A percentile compares a stretch with the other conserved stretches of the same genome.
Conservation (phyloP, 2,797 vertebrate species). For the Enteromius afrohamiltoni region DNA sequence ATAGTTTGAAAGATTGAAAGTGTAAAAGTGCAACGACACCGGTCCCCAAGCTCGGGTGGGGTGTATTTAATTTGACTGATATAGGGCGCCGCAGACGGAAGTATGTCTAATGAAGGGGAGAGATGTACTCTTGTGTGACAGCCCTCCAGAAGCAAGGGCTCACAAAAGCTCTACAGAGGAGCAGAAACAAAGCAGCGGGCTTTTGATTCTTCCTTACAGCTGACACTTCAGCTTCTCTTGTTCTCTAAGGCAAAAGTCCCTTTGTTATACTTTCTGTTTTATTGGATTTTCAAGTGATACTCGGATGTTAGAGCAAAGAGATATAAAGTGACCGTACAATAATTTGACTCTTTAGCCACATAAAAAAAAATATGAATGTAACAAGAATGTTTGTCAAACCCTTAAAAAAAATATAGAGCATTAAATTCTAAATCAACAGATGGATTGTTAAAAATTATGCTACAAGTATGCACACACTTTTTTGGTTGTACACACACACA, state of each 20-base stretch:
- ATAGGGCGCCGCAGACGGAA: constrained; percentile 52
- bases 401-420: not conserved
- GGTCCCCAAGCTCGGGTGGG: constrained; percentile 40
- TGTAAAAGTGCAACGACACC: constrained; percentile 37
- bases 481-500: not conserved
- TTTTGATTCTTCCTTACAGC: constrained; percentile 56
- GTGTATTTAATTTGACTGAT: constrained; percentile 62
- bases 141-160: constrained; percentile 57
- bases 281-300: constrained; percentile 35
- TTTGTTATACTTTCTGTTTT: constrained; percentile 57
- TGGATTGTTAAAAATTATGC: not conserved
- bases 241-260: constrained; percentile 47
- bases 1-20: constrained; percentile 42
- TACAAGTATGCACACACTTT: not conserved
- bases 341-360: not conserved
- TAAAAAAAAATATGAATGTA: not conserved
- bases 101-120: constrained; percentile 68
- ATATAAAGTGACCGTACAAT: not conserved
- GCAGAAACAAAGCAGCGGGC: constrained; percentile 50
- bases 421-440: not conserved
- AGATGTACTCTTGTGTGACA: constrained; percentile 64
- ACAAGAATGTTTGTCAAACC: not conserved
- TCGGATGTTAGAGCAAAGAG: constrained; percentile 12
- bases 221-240: constrained; percentile 54
- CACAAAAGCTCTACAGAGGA: constrained; percentile 51